phyloP scores from a whole-genome alignment of 2,797 vertebrate species.

The Falco biarmicus region DNA sequence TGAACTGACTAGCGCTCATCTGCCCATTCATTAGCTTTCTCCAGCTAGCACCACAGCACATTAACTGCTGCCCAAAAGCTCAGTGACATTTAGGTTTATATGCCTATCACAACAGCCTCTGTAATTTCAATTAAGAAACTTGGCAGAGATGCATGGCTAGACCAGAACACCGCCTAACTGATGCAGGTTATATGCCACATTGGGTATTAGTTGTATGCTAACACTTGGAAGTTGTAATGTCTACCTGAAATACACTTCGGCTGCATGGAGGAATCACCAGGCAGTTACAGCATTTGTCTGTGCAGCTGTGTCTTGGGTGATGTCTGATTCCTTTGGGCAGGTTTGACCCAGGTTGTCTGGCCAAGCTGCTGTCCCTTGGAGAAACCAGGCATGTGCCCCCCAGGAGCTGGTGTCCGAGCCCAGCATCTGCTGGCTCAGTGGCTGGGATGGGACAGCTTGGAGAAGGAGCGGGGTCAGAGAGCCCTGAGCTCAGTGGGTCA shows the following conservation, averaged over 20 bases:
- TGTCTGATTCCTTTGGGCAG: neutral
- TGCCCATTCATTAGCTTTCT: neutral
- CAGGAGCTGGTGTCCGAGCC: neutral
- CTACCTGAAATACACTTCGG: neutral
- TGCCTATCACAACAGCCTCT: neutral
- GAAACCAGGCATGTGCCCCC: rapidly evolving
- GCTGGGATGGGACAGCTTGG: rapidly evolving
- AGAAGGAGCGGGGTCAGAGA: rapidly evolving
- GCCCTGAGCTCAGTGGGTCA: neutral
- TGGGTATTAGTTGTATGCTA: neutral
- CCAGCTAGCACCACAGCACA: neutral
- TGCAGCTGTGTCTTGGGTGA: neutral
- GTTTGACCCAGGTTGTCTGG: neutral
- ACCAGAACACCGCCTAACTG: neutral
- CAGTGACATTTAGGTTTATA: neutral
- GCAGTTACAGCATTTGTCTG: neutral
- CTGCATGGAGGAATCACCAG: neutral
- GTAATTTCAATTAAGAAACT: neutral
- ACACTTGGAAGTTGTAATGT: neutral
- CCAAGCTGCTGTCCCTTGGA: neutral
- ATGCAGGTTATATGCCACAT: neutral
- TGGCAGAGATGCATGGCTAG: neutral
- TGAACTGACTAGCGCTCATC: neutral
- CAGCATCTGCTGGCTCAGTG: rapidly evolving
- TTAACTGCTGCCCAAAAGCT: neutral